These are phyloP conservation scores for Maniola hyperantus DNA, from an alignment of 2,888 invertebrate genomes.

Conservation along the genomic window DNA sequence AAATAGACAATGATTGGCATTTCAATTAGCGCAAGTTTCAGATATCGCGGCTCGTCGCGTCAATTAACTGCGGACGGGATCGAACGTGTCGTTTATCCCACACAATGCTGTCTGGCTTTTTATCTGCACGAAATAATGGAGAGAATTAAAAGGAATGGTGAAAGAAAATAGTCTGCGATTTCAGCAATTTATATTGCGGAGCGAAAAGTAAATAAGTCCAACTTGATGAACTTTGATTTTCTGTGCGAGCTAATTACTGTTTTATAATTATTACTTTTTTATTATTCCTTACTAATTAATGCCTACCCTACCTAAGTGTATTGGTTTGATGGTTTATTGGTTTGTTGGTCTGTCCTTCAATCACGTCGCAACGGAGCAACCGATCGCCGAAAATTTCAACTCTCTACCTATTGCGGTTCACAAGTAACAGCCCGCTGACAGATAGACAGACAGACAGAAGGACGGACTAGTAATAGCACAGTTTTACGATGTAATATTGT, in stretches of 20 bases:
- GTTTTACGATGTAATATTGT: too few species aligned
- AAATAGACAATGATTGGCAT: slow-evolving; percentile 56
- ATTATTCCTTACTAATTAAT: not conserved
- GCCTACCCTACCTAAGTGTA: too few species aligned
- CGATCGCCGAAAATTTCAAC: not conserved
- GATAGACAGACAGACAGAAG: too few species aligned
- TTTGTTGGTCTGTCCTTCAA: too few species aligned
- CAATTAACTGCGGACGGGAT: slow-evolving; percentile 48
- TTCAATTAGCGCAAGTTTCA: slow-evolving; percentile 60
- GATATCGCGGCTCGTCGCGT: slow-evolving; percentile 55
- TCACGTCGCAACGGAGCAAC: too few species aligned
- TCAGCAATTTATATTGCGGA: slow-evolving; percentile 16
- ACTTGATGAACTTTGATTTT: slow-evolving; percentile 14
- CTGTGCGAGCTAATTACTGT: not conserved
- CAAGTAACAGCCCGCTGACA: too few species aligned
- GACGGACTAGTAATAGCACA: too few species aligned
- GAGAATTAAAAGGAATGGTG: slow-evolving; percentile 17
- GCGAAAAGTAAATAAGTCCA: slow-evolving; percentile 17
- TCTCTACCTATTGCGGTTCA: too few species aligned
- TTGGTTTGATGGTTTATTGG: too few species aligned
- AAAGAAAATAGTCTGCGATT: slow-evolving; percentile 20
- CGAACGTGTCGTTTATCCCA: slow-evolving; percentile 35
- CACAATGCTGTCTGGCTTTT: slow-evolving; percentile 34
- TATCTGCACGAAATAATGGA: slow-evolving; percentile 25
- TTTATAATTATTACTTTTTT: slow-evolving; percentile 1